These are phyloP conservation scores for Rhopalosiphum maidis DNA, from an alignment of 1,140 invertebrate genomes.

Conservation along the genomic window DNA sequence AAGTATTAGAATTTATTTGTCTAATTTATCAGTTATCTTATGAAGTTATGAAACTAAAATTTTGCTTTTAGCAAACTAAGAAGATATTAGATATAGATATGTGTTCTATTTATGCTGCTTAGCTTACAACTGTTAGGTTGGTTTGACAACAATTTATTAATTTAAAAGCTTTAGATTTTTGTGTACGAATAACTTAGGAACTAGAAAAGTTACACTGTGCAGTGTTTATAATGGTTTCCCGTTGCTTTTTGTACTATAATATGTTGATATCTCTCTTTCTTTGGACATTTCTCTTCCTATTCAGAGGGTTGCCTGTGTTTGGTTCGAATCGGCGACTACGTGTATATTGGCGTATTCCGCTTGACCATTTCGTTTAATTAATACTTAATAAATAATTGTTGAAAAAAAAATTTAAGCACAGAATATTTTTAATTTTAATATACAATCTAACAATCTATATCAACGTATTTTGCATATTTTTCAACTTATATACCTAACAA, in stretches of 20 bases:
- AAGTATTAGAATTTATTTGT: neutral
- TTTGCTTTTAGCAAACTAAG: neutral
- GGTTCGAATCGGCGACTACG: neutral
- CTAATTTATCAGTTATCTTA: neutral
- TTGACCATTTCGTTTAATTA: neutral
- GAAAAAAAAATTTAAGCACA: neutral
- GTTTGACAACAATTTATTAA: no score
- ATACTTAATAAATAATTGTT: neutral
- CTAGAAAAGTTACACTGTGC: neutral
- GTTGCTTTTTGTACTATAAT: neutral
- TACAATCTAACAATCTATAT: neutral
- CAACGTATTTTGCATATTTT: neutral
- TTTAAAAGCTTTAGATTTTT: neutral
- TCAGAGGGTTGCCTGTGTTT: neutral
- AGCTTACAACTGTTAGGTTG: no score
- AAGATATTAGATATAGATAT: no score
- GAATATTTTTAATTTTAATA: neutral
- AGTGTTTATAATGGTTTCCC: neutral
- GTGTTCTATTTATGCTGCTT: no score
- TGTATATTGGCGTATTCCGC: neutral
- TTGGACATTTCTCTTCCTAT: neutral
- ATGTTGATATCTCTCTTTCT: neutral
- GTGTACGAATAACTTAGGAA: neutral
- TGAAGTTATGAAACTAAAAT: neutral
- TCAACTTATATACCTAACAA: neutral